Base-by-base conservation (phyloP, 1,140 invertebrate species). In the Drosophila chauvacae region DNA sequence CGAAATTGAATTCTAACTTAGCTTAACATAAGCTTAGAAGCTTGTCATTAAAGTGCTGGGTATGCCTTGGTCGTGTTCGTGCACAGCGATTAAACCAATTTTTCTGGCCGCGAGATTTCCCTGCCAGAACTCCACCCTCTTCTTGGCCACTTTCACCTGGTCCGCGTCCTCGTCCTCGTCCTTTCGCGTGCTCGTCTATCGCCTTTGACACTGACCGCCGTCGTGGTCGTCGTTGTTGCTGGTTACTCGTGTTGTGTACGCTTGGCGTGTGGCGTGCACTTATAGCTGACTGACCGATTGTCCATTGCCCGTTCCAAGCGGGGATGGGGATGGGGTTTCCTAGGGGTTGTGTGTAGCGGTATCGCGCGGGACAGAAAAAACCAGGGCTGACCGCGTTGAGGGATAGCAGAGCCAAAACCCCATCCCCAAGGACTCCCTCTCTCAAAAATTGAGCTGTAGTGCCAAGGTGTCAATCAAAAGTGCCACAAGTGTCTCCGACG, bases 121-220 rank as follows among this genome's bases (percentile, higher is more conserved):
- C 42, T 7, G 23, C 61, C 30, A 41, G n/a, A 41, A 48, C 53
- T 50, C n/a, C 44, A 30, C 26, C 44, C 7, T 16, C 50, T 70
- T 13, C 6, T 23, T 9, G 44, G 51, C 37, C 77, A 65, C 56
- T 79, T 74, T 69, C 66, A 73, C 70, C 68, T 59, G 60, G 18
- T 20, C 18, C 35, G 51, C 33, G 35, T 50, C 58, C 42, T 51
- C 51, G 58, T 20, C 53, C 33, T 9, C 64, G 69, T 72, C 55
- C 69, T 50, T 61, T 77, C 47, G 63, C 63, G 56, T 68, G 56
- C 39, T 33, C 51, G 23, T 23, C 62, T 41, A 44, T 74, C 73
- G 82, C 74, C 74, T 69, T 81, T 85, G 81, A 86, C 82, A 85
- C 68, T 85, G 81, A 85, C 81, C 81, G 74, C 68, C 53, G 55